Percentiles rank a stretch among this genome's conserved stretches.
These are phyloP conservation scores for Dendroctonus valens DNA, from an alignment of 1,140 invertebrate genomes.

Conservation along the genomic window DNA sequence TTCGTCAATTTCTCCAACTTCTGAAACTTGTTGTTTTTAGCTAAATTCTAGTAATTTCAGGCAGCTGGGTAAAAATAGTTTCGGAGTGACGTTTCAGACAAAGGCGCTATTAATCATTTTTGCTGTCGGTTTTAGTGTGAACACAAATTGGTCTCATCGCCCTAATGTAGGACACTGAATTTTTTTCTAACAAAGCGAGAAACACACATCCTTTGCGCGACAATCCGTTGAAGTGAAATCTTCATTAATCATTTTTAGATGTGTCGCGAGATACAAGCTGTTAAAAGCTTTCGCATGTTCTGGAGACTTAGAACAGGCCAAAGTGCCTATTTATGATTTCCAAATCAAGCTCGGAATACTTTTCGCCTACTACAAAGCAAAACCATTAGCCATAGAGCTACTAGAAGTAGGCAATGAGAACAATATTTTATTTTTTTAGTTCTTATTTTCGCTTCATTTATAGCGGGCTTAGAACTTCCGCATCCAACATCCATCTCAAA, in stretches of 20 bases:
- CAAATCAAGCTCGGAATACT: background rate
- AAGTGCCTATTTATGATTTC: background rate
- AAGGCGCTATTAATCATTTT: no score
- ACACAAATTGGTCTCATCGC: no score
- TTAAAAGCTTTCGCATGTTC: slow-evolving; percentile 31
- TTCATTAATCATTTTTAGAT: slow-evolving; percentile 30
- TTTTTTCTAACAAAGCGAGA: slow-evolving; percentile 19
- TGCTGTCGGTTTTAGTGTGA: no score
- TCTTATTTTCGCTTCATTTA: no score
- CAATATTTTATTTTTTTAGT: no score
- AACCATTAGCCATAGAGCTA: no score
- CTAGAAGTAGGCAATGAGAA: no score
- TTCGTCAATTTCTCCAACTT: background rate
- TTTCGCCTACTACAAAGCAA: no score
- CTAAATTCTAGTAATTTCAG: background rate
- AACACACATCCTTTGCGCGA: slow-evolving; percentile 8
- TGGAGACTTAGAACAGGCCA: background rate
- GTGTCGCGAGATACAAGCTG: slow-evolving; percentile 15
- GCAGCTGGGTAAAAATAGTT: background rate
- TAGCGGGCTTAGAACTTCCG: no score
- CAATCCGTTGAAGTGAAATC: slow-evolving; percentile 12
- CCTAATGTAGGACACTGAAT: background rate
- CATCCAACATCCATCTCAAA: no score
- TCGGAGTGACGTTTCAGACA: background rate
- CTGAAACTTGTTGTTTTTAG: background rate